phyloP scores from a whole-genome alignment of 2,113 vertebrate species.

The Smithornis capensis region DNA sequence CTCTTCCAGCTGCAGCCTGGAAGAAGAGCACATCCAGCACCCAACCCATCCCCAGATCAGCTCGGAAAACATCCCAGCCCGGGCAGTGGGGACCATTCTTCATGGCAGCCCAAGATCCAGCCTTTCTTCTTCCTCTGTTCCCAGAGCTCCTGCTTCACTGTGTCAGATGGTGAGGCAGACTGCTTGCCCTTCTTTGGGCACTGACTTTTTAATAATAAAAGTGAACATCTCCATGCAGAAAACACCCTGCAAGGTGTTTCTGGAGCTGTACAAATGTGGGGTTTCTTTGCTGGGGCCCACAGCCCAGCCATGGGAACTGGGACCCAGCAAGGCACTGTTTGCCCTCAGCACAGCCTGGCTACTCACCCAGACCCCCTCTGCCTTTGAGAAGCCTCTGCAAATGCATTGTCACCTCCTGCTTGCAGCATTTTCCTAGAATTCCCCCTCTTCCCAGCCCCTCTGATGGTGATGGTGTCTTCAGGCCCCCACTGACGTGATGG shows the following conservation, averaged over 20 bases:
- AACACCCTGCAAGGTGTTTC: not conserved
- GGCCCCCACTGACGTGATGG: not conserved
- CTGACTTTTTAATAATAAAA: not conserved
- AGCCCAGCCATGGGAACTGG: rapidly evolving
- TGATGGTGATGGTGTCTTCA: not conserved
- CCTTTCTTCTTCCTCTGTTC: not conserved
- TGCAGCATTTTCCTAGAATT: not conserved
- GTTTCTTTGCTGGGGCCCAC: not conserved
- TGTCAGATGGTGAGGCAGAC: not conserved
- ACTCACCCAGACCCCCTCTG: not conserved
- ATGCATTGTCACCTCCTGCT: not conserved
- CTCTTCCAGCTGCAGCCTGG: not conserved
- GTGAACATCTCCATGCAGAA: not conserved
- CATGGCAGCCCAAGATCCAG: not conserved
- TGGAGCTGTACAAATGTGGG: rapidly evolving
- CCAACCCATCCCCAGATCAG: not conserved
- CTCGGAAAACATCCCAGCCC: not conserved
- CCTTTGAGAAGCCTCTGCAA: not conserved
- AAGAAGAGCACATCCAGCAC: not conserved
- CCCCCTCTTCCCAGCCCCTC: not conserved
- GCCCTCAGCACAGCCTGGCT: not conserved
- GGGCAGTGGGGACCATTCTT: rapidly evolving
- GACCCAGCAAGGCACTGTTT: not conserved
- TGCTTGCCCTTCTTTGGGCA: not conserved
- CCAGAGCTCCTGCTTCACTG: not conserved